Percentiles rank a stretch among this genome's conserved stretches.
Evolutionary conservation across 1,140 invertebrate genomes (phyloP).

Genomic region (Oncopeltus fasciatus): DNA sequence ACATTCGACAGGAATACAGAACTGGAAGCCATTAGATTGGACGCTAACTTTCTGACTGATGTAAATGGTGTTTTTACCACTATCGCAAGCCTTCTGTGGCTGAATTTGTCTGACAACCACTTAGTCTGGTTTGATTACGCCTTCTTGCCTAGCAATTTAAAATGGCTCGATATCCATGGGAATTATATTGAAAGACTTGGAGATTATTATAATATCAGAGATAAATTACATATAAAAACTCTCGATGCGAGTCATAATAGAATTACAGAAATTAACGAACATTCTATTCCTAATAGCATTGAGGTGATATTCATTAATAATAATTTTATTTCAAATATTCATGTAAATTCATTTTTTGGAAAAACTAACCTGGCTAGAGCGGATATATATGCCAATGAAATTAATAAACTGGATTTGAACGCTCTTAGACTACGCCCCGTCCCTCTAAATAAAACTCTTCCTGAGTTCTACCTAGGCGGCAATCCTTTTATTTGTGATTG

Average conservation of each 20-base stretch:
- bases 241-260: conserved; percentile 77
- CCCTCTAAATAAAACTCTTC: conserved; percentile 48
- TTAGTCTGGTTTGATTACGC: conserved; percentile 82
- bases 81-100: conserved; percentile 60
- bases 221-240: conserved; percentile 57
- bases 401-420: conserved; percentile 65
- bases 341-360: conserved; percentile 69
- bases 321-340: conserved; percentile 64
- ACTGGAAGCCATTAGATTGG: conserved; percentile 68
- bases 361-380: conserved; percentile 71
- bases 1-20: conserved; percentile 64
- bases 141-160: conserved; percentile 69
- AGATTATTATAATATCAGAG: conserved; percentile 71
- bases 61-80: conserved; percentile 75
- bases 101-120: conserved; percentile 83
- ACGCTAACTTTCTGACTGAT: conserved; percentile 71
- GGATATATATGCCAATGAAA: conserved; percentile 75
- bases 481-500: conserved; percentile 86
- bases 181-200: conserved; percentile 73
- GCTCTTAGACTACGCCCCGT: conserved; percentile 59
- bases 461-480: conserved; percentile 75
- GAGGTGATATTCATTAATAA: conserved; percentile 80
- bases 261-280: conserved; percentile 58
- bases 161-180: conserved; percentile 78
- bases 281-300: conserved; percentile 76